phyloP scores from a whole-genome alignment of 2,113 vertebrate genomes.

The Setophaga coronata region DNA sequence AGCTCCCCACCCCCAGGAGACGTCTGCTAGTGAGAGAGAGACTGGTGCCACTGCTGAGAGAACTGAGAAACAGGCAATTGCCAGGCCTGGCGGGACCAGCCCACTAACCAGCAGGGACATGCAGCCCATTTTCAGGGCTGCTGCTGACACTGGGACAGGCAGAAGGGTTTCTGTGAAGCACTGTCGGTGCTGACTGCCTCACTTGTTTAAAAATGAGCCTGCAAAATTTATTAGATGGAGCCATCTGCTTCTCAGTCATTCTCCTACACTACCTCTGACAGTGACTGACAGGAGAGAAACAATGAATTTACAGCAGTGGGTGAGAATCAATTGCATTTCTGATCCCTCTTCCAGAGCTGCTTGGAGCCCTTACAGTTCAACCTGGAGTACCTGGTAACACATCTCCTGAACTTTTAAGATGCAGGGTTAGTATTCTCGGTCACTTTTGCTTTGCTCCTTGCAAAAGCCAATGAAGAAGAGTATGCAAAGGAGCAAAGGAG shows the following conservation, averaged over 20 bases:
- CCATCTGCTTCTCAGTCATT: slow-evolving; percentile 63
- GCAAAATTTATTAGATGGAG: slow-evolving; percentile 59
- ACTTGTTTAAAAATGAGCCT: slow-evolving; percentile 53
- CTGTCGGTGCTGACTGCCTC: background rate
- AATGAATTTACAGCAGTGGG: slow-evolving; percentile 55
- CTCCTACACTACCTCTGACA: slow-evolving; percentile 51
- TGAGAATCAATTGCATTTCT: slow-evolving; percentile 24
- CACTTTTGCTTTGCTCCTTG: background rate
- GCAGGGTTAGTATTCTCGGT: rapidly evolving
- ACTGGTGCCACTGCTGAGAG: rapidly evolving
- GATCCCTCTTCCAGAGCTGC: slow-evolving; percentile 5
- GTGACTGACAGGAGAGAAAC: slow-evolving; percentile 57
- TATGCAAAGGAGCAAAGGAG: background rate
- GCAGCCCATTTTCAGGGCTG: background rate
- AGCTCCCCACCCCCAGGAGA: background rate
- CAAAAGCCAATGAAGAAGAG: background rate
- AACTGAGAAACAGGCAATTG: background rate
- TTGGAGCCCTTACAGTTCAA: background rate
- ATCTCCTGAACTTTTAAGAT: background rate
- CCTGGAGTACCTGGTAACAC: background rate
- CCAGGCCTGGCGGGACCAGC: background rate
- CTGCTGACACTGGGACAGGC: background rate
- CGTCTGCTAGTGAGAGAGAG: rapidly evolving
- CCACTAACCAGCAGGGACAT: background rate
- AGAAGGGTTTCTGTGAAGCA: background rate